Percentiles rank a stretch among this genome's conserved stretches.
Evolutionary conservation across 2,113 vertebrate species (phyloP).

Genomic region (Typhlomys cinereus): DNA sequence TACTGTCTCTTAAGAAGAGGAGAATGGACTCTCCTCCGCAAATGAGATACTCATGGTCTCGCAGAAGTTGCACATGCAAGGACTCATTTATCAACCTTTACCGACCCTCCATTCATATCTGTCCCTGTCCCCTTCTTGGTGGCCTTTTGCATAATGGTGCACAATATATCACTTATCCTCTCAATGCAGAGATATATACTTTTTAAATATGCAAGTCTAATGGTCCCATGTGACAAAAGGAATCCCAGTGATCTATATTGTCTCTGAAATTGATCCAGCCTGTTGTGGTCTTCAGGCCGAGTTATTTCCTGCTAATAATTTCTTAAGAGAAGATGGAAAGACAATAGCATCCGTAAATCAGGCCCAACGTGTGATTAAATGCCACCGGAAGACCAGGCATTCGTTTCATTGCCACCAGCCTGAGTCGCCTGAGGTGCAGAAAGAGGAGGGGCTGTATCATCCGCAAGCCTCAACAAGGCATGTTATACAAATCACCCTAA

Average conservation of each 20-base stretch:
- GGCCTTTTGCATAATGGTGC: slow-evolving; percentile 70
- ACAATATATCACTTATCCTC: slow-evolving; percentile 59
- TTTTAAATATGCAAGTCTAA: slow-evolving; percentile 81
- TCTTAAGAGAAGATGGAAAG: slow-evolving; percentile 80
- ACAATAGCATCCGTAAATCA: slow-evolving; percentile 85
- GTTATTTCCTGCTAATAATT: slow-evolving; percentile 81
- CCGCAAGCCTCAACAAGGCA: slow-evolving; percentile 74
- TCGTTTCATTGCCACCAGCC: slow-evolving; percentile 71
- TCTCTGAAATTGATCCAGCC: slow-evolving; percentile 78
- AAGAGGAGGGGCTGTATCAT: slow-evolving; percentile 54
- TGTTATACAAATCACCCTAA: slow-evolving; percentile 80
- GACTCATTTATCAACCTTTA: slow-evolving; percentile 21
- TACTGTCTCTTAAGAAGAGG: slow-evolving; percentile 58
- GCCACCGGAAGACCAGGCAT: slow-evolving; percentile 65
- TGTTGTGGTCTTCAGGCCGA: slow-evolving; percentile 66
- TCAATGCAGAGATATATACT: slow-evolving; percentile 72
- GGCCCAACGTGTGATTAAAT: slow-evolving; percentile 82
- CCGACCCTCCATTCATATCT: slow-evolving; percentile 32
- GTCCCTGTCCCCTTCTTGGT: slow-evolving; percentile 68
- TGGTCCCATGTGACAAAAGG: slow-evolving; percentile 74
- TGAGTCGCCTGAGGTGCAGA: slow-evolving; percentile 57
- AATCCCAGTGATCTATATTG: slow-evolving; percentile 79
- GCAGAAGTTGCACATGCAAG: neutral
- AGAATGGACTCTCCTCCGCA: neutral
- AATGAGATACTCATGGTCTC: slow-evolving; percentile 36